These are phyloP conservation scores for Cephus nigrinus DNA, from an alignment of 2,888 invertebrate species.

Conservation along the genomic window DNA sequence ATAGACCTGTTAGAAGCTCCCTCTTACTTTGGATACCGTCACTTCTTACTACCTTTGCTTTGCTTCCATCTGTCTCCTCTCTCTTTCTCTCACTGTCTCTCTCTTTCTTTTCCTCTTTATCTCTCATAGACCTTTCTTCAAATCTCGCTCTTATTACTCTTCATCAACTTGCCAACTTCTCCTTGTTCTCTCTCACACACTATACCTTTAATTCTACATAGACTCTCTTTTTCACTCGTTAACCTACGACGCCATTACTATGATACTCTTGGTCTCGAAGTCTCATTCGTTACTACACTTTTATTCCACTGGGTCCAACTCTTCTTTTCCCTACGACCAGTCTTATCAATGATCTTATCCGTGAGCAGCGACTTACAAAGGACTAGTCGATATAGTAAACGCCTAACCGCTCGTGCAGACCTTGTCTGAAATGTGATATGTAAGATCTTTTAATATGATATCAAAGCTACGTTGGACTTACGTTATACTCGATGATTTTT, in stretches of 20 bases:
- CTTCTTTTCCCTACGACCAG: not conserved
- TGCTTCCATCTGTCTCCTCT: not conserved
- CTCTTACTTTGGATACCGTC: not conserved
- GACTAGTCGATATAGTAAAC: not conserved
- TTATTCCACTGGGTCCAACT: not conserved
- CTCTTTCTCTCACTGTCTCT: conserved; percentile 3
- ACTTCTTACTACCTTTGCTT: conserved; percentile 1
- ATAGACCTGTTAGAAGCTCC: not conserved
- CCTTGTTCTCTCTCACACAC: not conserved
- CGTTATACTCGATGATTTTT: not conserved
- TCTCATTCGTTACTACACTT: not conserved
- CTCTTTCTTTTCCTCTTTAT: conserved; percentile 11
- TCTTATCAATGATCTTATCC: not conserved
- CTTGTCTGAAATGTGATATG: not conserved
- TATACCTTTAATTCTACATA: not conserved
- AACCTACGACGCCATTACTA: not conserved
- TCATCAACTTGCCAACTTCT: not conserved
- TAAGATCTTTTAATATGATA: not conserved
- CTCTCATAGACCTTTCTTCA: conserved; percentile 1
- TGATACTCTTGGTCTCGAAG: not conserved
- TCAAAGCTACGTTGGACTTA: not conserved
- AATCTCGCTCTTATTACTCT: not conserved
- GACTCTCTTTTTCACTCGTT: not conserved
- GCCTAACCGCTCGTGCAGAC: not conserved
- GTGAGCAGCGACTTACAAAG: not conserved